Conservation (phyloP, 2,797 vertebrate species). For the Naso thynnoides region DNA sequence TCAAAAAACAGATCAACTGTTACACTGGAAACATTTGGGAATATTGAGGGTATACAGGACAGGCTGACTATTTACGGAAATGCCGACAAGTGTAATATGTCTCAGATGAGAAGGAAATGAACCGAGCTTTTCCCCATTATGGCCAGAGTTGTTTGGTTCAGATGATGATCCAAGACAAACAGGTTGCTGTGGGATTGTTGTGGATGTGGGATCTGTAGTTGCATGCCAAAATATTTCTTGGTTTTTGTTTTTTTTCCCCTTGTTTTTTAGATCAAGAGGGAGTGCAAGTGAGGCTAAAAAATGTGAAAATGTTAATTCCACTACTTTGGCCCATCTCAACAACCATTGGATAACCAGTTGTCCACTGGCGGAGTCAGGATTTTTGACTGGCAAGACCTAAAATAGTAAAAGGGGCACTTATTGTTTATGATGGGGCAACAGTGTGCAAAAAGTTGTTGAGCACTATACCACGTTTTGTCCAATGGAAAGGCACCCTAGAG, state of each 20-base stretch:
- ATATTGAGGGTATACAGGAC: slow-evolving; percentile 2
- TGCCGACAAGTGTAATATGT: slow-evolving; percentile 14
- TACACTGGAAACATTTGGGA: not conserved
- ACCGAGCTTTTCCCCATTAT: not conserved
- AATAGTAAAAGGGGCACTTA: no score
- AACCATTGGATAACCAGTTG: not conserved
- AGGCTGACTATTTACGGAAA: slow-evolving; percentile 3
- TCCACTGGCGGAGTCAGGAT: no score
- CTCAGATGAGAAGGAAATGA: slow-evolving; percentile 23
- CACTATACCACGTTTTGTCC: no score
- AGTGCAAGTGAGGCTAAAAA: not conserved
- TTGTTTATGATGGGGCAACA: no score
- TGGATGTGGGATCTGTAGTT: not conserved
- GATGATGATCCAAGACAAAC: slow-evolving; percentile 10
- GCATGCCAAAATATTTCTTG: not conserved
- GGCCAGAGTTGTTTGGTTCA: not conserved
- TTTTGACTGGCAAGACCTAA: no score
- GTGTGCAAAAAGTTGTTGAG: no score
- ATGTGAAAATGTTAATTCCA: no score
- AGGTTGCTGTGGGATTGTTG: not conserved
- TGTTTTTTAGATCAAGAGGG: not conserved
- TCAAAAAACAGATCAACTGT: not conserved
- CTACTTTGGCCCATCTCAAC: no score
- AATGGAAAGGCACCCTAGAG: no score
- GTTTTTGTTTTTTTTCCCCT: no score